These are phyloP conservation scores for Hemitrygon akajei DNA, from an alignment of 2,797 vertebrate genomes.

Conservation along the genomic window DNA sequence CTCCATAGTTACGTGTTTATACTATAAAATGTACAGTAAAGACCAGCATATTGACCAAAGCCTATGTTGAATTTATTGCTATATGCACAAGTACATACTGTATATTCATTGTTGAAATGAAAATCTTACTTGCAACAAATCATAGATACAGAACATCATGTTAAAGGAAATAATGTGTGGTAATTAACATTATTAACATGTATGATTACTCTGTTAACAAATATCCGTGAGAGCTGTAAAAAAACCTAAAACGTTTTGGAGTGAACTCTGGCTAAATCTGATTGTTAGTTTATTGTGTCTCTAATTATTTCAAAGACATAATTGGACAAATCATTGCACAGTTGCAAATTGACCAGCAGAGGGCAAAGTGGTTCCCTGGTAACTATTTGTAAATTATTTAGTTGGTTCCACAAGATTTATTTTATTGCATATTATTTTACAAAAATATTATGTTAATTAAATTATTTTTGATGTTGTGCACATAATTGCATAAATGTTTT, in stretches of 20 bases:
- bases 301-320: background rate
- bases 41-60: background rate
- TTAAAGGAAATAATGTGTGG: too few species aligned
- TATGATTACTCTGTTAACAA: background rate
- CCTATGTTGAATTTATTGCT: too few species aligned
- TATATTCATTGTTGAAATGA: too few species aligned
- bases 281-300: background rate
- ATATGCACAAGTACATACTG: too few species aligned
- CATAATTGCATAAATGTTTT: background rate
- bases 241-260: background rate
- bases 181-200: too few species aligned
- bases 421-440: background rate
- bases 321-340: background rate
- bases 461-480: background rate
- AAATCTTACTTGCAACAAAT: too few species aligned
- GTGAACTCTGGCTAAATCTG: background rate
- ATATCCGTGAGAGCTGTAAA: too few species aligned
- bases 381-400: background rate
- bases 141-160: too few species aligned
- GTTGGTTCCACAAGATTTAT: background rate
- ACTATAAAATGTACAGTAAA: background rate
- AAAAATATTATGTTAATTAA: background rate
- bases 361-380: background rate
- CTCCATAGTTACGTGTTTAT: background rate
- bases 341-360: conserved; percentile 7